Percentiles rank a stretch among this genome's conserved stretches.
Conservation (phyloP, 2,888 invertebrate species). For the Parelbella ahira region DNA sequence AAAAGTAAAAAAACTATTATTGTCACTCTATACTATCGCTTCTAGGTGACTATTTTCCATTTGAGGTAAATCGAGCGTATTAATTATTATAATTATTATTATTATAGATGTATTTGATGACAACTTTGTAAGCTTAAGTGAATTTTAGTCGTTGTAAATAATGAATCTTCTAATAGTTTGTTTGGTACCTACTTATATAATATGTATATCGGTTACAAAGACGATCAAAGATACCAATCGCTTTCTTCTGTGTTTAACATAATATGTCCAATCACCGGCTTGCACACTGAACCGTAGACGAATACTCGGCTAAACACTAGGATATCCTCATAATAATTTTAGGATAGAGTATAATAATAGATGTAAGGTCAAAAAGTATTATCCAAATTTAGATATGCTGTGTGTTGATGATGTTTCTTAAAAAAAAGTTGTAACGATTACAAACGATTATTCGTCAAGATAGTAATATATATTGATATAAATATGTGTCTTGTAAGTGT, state of each 20-base stretch:
- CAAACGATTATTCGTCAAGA: slow-evolving; percentile 45
- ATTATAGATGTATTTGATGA: slow-evolving; percentile 44
- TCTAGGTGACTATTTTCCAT: slow-evolving; percentile 61
- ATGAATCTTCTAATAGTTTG: slow-evolving; percentile 42
- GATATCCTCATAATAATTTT: slow-evolving; percentile 73
- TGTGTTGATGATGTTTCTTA: slow-evolving; percentile 67
- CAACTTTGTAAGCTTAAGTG: slow-evolving; percentile 60
- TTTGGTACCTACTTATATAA: slow-evolving; percentile 44
- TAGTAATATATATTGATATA: slow-evolving; percentile 1
- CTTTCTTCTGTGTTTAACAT: slow-evolving; percentile 49
- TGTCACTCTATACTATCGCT: slow-evolving; percentile 67
- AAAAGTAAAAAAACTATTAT: slow-evolving; percentile 39
- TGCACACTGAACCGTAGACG: slow-evolving; percentile 55
- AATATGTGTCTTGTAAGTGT: slow-evolving; percentile 6
- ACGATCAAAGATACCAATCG: slow-evolving; percentile 25
- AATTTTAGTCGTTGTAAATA: slow-evolving; percentile 68
- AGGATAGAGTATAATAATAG: slow-evolving; percentile 63
- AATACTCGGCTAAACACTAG: slow-evolving; percentile 60
- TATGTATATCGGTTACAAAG: slow-evolving; percentile 47
- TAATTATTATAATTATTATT: slow-evolving; percentile 28
- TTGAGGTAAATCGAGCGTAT: slow-evolving; percentile 44
- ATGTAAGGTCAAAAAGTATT: slow-evolving; percentile 75
- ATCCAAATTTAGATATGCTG: slow-evolving; percentile 75
- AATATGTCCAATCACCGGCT: slow-evolving; percentile 55
- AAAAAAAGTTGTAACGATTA: slow-evolving; percentile 55